A percentile compares a stretch with the other conserved stretches of the same genome.
These are phyloP conservation scores for Ophraella communa DNA, from an alignment of 2,888 invertebrate genomes.

Conservation along the genomic window DNA sequence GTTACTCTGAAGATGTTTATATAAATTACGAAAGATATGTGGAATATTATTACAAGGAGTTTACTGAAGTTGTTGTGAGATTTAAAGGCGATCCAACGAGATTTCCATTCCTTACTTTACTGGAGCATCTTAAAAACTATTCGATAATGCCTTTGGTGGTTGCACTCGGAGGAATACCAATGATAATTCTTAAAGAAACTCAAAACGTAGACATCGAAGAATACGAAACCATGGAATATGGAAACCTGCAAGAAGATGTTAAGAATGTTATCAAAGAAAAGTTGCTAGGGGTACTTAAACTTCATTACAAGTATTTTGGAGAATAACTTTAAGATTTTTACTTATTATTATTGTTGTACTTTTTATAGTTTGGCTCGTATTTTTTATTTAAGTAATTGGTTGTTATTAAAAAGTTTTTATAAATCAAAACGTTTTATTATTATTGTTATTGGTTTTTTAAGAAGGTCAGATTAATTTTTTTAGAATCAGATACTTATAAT, in stretches of 20 bases:
- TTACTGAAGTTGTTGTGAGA: not conserved
- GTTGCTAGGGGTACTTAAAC: slow-evolving; percentile 14
- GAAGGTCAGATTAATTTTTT: no score
- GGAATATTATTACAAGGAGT: slow-evolving; percentile 15
- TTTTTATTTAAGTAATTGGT: no score
- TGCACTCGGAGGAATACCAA: slow-evolving; percentile 11
- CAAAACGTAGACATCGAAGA: not conserved
- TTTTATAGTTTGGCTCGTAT: no score
- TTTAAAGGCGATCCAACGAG: slow-evolving; percentile 1
- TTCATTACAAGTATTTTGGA: slow-evolving; percentile 21
- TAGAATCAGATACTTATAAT: no score
- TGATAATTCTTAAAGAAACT: not conserved
- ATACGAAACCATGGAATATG: not conserved
- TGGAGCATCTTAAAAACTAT: slow-evolving; percentile 14
- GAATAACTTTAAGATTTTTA: not conserved
- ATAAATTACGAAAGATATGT: slow-evolving; percentile 15
- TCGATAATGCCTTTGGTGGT: slow-evolving; percentile 12
- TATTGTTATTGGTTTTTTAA: no score
- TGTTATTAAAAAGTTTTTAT: no score
- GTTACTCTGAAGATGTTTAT: slow-evolving; percentile 7
- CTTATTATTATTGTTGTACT: no score
- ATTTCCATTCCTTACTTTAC: slow-evolving; percentile 15
- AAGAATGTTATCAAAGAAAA: slow-evolving; percentile 2
- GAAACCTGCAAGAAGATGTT: not conserved
- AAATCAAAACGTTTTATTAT: no score